These are phyloP conservation scores for Oophaga pumilio DNA, from an alignment of 2,113 vertebrate genomes.

Conservation along the genomic window DNA sequence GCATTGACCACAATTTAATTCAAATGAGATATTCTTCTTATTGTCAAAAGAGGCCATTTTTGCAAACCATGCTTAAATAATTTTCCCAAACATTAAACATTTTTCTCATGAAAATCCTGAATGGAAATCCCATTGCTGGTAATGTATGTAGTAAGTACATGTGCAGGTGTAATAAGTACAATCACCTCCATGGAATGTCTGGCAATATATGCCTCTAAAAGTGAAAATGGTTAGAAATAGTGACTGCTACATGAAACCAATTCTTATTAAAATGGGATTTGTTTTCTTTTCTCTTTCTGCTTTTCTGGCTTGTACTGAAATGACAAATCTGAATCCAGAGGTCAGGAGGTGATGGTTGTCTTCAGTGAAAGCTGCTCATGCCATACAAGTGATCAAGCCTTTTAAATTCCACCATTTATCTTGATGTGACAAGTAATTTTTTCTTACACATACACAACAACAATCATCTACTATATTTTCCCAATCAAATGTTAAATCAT, in stretches of 20 bases:
- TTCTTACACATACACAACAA: slow-evolving; percentile 24
- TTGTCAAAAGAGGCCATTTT: neutral
- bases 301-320: slow-evolving; percentile 35
- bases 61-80: neutral
- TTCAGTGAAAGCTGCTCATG: slow-evolving; percentile 47
- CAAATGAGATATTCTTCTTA: slow-evolving; percentile 1
- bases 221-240: slow-evolving; percentile 43
- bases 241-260: neutral
- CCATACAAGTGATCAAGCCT: slow-evolving; percentile 51
- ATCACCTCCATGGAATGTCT: neutral
- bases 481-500: slow-evolving; percentile 5
- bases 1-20: neutral
- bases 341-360: slow-evolving; percentile 57
- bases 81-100: neutral
- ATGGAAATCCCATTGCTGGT: slow-evolving; percentile 6
- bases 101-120: neutral
- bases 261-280: slow-evolving; percentile 54
- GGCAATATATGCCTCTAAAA: slow-evolving; percentile 7
- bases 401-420: slow-evolving; percentile 59
- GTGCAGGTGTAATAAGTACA: neutral
- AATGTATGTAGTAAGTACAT: neutral
- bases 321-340: slow-evolving; percentile 58
- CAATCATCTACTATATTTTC: neutral
- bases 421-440: slow-evolving; percentile 28
- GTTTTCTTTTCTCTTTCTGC: slow-evolving; percentile 43